Conservation (phyloP, 2,797 vertebrate genomes). For the Scyliorhinus canicula region DNA sequence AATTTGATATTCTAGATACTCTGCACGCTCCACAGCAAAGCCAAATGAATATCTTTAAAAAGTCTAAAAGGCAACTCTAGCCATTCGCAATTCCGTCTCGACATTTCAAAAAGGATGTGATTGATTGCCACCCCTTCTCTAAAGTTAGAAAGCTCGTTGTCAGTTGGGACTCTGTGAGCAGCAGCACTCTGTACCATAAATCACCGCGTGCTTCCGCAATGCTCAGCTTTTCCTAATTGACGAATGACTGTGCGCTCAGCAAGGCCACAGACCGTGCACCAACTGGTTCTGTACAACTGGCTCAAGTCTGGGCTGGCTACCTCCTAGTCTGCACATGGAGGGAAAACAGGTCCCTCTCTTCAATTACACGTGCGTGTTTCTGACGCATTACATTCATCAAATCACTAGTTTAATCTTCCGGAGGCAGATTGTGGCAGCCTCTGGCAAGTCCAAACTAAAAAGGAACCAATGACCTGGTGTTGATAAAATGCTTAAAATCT, state of each 20-base stretch:
- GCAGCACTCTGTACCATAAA: not conserved
- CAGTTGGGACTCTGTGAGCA: not conserved
- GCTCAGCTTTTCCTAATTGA: not conserved
- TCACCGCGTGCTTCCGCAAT: not conserved
- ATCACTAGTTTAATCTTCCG: not conserved
- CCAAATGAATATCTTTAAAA: not conserved
- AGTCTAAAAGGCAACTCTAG: not conserved
- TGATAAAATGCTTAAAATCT: not conserved
- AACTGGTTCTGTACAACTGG: not conserved
- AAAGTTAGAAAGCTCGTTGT: not conserved
- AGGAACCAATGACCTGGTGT: not conserved
- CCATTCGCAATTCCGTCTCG: not conserved
- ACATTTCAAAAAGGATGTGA: not conserved
- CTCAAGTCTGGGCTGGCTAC: not conserved
- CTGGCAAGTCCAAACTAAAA: not conserved
- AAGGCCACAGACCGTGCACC: not conserved
- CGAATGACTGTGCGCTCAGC: not conserved
- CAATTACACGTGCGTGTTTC: not conserved
- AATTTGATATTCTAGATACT: not conserved
- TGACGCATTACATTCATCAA: too few relatives aligned
- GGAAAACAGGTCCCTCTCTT: not conserved
- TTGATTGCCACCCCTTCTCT: not conserved
- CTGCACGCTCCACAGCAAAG: not conserved
- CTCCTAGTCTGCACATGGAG: not conserved
- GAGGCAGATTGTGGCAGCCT: not conserved